These are phyloP conservation scores for Ladona fulva DNA, from an alignment of 1,140 invertebrate species.

Conservation along the genomic window DNA sequence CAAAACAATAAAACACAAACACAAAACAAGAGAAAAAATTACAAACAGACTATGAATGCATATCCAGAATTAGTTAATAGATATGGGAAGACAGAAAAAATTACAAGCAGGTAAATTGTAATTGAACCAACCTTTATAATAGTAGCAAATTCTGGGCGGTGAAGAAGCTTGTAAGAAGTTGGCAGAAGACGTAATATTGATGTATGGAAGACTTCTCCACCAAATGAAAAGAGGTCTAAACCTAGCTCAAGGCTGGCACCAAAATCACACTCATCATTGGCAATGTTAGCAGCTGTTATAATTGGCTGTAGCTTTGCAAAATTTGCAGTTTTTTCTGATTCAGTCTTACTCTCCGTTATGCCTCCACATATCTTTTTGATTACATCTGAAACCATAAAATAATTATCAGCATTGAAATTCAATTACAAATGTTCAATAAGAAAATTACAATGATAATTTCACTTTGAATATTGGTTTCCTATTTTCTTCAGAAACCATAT, in stretches of 20 bases:
- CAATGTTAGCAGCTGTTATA: slow-evolving; percentile 72
- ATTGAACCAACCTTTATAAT: slow-evolving; percentile 45
- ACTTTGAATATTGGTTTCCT: too few relatives aligned
- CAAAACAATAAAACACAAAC: too few relatives aligned
- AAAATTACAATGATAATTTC: not conserved
- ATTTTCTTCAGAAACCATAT: too few relatives aligned
- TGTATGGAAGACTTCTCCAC: slow-evolving; percentile 55
- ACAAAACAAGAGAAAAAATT: too few relatives aligned
- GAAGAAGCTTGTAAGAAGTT: slow-evolving; percentile 68
- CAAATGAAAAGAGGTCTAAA: slow-evolving; percentile 72
- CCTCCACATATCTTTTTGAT: slow-evolving; percentile 63
- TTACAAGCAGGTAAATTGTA: not conserved
- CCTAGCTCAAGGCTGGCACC: slow-evolving; percentile 84
- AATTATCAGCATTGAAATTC: too few relatives aligned
- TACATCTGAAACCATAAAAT: slow-evolving; percentile 43
- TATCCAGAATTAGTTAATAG: too few relatives aligned
- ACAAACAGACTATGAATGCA: too few relatives aligned
- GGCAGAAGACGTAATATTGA: slow-evolving; percentile 53
- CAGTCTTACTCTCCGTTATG: slow-evolving; percentile 48
- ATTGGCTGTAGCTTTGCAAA: slow-evolving; percentile 61
- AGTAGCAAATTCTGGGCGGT: slow-evolving; percentile 59
- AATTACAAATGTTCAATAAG: not conserved
- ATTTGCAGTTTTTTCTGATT: slow-evolving; percentile 48
- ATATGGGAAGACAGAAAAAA: too few relatives aligned
- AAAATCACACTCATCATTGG: slow-evolving; percentile 90